Base-by-base conservation (phyloP, 2,888 invertebrate species). In the Orchesella flavescens region DNA sequence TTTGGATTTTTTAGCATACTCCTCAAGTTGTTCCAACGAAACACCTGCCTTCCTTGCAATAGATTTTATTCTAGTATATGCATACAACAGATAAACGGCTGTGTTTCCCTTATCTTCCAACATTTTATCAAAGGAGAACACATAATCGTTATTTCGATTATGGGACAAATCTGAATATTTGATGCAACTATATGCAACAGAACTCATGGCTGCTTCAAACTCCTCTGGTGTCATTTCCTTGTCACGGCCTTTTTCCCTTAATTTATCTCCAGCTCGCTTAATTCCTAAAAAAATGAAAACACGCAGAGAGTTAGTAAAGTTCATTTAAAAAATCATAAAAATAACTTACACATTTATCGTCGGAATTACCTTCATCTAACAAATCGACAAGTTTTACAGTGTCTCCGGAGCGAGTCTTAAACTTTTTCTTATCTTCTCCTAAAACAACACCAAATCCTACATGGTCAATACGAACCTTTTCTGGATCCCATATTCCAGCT, bases 111-210 rank as follows among this genome's bases (percentile, higher is more conserved):
- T 95, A 90, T 99, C 99, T 89, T 99, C 98, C 86, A 99, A 92
- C 99, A 99, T 99, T 92, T 97, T 97, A 89, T 99, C 98, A 91
- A 98, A 99, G 0, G 98, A 98, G 91, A 99, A 99, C 1, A 99
- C 93, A 90, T 99, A 99, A 89, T 99, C 99, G 90, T 96, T 95
- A 79, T 93, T 93, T 84, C 98, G 93, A 90, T 97, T 97, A 89
- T 98, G 97, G 15, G 95, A 95, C 68, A 99, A 92, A 92, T 99
- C 99, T 4, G 99, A 95, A 90, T 99, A 99, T 90, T 98, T 99
- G 80, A 99, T 97, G 90, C 99, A 99, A 4, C 99, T 98, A 90
- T 97, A 99, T 0, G 99, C 99, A 0, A 99, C 93, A 0, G 98
- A 94, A 91, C 96, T 94, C 90, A 96, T 95, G 0, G 97, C 97